phyloP scores from a whole-genome alignment of 1,140 invertebrate genomes.

The Aphelinus certus region DNA sequence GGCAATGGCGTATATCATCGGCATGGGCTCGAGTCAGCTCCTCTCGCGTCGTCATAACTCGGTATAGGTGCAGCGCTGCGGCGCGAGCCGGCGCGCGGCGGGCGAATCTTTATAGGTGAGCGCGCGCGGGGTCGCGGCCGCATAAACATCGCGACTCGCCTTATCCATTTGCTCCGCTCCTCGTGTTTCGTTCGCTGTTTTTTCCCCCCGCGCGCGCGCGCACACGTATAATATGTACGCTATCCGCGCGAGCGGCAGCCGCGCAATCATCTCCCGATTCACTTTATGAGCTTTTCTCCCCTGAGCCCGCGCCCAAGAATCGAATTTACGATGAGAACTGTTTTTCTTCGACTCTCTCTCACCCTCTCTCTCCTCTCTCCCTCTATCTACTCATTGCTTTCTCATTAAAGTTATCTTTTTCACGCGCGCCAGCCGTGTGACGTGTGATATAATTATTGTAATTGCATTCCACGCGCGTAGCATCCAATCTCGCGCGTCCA shows the following conservation, averaged over 20 bases:
- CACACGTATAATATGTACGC: neutral
- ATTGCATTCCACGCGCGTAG: neutral
- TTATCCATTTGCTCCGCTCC: neutral
- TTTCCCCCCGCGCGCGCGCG: no score
- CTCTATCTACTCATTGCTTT: neutral
- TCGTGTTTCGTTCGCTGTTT: neutral
- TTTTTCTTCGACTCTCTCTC: neutral
- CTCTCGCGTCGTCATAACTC: neutral
- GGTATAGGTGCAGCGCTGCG: neutral
- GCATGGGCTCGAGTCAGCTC: neutral
- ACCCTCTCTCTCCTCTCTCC: neutral
- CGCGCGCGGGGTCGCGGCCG: slow-evolving; percentile 17
- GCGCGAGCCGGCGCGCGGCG: neutral
- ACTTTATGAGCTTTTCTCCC: slow-evolving; percentile 29
- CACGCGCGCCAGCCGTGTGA: no score
- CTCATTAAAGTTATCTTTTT: no score
- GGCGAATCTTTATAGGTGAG: slow-evolving; percentile 16
- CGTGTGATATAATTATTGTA: slow-evolving; percentile 8
- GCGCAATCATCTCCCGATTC: slow-evolving; percentile 30
- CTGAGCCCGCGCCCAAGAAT: slow-evolving; percentile 10
- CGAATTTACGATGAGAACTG: slow-evolving; percentile 24
- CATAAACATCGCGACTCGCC: slow-evolving; percentile 24
- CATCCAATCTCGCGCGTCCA: no score
- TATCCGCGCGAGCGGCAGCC: neutral
- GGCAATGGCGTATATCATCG: slow-evolving; percentile 19